A percentile compares a stretch with the other conserved stretches of the same genome.
These are phyloP conservation scores for Sussaba pulchella DNA, from an alignment of 2,888 invertebrate genomes.

Conservation along the genomic window DNA sequence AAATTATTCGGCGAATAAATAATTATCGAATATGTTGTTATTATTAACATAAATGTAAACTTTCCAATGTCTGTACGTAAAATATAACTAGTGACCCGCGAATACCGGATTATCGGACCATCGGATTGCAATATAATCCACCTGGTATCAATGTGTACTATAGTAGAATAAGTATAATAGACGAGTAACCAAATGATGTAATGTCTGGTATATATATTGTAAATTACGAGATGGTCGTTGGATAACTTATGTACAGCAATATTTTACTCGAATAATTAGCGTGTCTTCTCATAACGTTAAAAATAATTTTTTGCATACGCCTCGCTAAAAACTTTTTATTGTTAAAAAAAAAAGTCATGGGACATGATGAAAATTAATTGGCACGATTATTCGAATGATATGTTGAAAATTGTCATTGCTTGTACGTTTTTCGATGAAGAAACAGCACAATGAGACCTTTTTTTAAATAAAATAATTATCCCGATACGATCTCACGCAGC, in stretches of 20 bases:
- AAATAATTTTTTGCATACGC: slow-evolving; percentile 1
- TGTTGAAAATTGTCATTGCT: too few relatives aligned
- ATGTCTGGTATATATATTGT: slow-evolving; percentile 22
- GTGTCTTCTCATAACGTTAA: slow-evolving; percentile 8
- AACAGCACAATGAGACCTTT: too few relatives aligned
- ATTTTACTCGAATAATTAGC: slow-evolving; percentile 3
- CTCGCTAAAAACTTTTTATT: background rate
- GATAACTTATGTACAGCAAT: slow-evolving; percentile 24
- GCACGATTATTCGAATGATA: too few relatives aligned
- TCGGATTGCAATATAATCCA: slow-evolving; percentile 15
- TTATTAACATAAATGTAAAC: background rate
- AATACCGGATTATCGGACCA: background rate
- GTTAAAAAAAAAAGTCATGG: background rate
- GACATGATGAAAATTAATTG: too few relatives aligned
- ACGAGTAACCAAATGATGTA: background rate
- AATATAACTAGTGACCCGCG: background rate
- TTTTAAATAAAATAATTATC: too few relatives aligned
- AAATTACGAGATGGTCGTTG: slow-evolving; percentile 24
- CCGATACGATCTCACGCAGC: too few relatives aligned
- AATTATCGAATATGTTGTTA: background rate
- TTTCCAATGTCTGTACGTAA: background rate
- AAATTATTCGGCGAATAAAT: background rate
- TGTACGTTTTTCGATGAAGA: too few relatives aligned
- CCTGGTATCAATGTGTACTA: slow-evolving; percentile 6
- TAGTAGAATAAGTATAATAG: slow-evolving; percentile 21